Evolutionary conservation across 2,888 invertebrate genomes (phyloP), one percentile per base, ranked within the genome.

Genomic region (Sipha maydis): DNA sequence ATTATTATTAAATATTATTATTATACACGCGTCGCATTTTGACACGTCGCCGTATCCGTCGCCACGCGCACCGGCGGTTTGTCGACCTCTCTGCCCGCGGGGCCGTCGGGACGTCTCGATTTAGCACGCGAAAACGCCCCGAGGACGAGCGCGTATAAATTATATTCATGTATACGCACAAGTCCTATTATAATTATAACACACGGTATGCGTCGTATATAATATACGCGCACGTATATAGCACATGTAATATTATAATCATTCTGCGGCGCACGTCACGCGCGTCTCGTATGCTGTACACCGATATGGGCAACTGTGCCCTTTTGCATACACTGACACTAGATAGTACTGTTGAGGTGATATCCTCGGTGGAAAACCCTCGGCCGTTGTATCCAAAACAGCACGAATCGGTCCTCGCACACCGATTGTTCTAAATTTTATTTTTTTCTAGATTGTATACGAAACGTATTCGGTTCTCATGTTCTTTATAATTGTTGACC

Each of bases 121-220:
- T 82, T 82, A 3, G 82, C 82, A 48, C 69, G 69, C 38, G 38
- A 41, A 80, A 80, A 41, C n/a, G 80, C 80, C 80, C 80, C 28
- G 67, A 67, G 80, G 67, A 67, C 80, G 17, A 8, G 67, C 9
- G n/a, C n/a, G n/a, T 67, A 61, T 7, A 25, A 3, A 61, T 48
- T 61, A 61, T 61, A 25, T 61, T 21, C 8, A 3, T 61, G 4
- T 8, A 61, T 25, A 25, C 67, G 67, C 25, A 4, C 67, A n/a
- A 67, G 25, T 61, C 14, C 48, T 48, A 48, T 48, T 48, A 48
- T 48, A 48, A 48, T 48, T 48, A 48, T 48, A 48, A 48, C 48
- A 3, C 48, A 48, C 48, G 1, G 9, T 41, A 41, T 41, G 41
- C 8, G 41, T n/a, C n/a, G n/a, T 9, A 9, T 9, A 48, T 48